These are phyloP conservation scores for Pantherophis vulpinus DNA, from an alignment of 2,797 vertebrate genomes.

Conservation along the genomic window DNA sequence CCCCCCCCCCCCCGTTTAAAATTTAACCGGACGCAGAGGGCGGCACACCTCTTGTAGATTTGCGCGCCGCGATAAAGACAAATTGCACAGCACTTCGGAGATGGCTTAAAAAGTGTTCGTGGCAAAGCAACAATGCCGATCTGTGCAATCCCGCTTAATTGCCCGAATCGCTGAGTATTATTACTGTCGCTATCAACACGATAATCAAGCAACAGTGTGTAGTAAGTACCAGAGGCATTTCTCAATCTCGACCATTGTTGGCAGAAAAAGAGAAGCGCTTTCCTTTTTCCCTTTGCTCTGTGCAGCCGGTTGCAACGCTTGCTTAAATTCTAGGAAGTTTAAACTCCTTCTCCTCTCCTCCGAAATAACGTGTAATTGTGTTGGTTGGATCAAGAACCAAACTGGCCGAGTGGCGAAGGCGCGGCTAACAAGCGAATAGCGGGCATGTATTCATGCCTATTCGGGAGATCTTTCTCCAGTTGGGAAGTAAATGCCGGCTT, in stretches of 20 bases:
- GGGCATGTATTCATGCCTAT: neutral
- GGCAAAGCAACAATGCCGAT: neutral
- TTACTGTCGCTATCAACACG: too few species aligned
- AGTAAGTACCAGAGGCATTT: neutral
- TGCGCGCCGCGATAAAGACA: neutral
- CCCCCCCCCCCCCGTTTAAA: neutral
- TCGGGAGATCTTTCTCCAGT: neutral
- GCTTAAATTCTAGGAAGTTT: neutral
- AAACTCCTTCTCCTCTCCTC: too few species aligned
- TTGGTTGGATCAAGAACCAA: neutral
- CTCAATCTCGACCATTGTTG: neutral
- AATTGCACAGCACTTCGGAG: neutral
- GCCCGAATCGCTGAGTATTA: neutral
- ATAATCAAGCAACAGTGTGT: neutral
- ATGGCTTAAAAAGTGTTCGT: neutral
- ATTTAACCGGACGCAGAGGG: neutral
- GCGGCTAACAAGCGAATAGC: neutral
- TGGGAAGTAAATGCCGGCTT: neutral
- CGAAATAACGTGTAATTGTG: neutral
- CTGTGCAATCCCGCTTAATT: too few species aligned
- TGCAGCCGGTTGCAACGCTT: neutral
- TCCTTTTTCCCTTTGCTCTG: neutral
- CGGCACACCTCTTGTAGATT: neutral
- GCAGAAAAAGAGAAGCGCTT: neutral
- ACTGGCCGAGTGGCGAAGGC: neutral